phyloP scores from a whole-genome alignment of 2,888 invertebrate species.

The Tipula helvola region DNA sequence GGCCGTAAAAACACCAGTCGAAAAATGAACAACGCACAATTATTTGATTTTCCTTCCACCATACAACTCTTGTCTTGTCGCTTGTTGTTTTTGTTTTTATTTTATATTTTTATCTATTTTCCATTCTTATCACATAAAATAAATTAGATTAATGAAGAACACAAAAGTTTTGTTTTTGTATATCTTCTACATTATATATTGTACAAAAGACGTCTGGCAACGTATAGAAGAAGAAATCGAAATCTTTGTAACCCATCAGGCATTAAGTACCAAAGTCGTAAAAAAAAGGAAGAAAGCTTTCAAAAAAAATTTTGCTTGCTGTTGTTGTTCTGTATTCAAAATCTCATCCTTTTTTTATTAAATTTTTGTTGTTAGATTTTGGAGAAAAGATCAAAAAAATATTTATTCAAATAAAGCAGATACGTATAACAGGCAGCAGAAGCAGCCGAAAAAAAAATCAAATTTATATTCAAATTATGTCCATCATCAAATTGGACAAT shows the following conservation, averaged over 20 bases:
- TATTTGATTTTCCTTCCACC: not conserved
- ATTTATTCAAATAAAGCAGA: not conserved
- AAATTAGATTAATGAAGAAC: not conserved
- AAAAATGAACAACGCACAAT: not conserved
- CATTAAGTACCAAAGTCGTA: not conserved
- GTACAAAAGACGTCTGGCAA: not conserved
- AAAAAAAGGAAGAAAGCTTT: not conserved
- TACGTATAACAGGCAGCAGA: not conserved
- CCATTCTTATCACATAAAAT: slow-evolving; percentile 4
- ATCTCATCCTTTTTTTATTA: not conserved
- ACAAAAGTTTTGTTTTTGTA: not conserved
- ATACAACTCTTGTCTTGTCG: not conserved
- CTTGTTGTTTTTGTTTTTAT: too few species aligned
- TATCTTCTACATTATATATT: not conserved
- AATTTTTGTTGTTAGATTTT: not conserved
- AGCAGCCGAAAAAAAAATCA: not conserved
- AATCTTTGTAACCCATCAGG: not conserved
- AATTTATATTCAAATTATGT: slow-evolving; percentile 4
- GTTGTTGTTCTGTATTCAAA: not conserved
- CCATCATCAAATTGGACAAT: slow-evolving; percentile 4
- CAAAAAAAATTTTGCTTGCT: not conserved
- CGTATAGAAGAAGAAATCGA: not conserved
- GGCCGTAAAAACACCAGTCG: not conserved
- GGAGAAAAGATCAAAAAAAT: not conserved
- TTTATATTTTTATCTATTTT: not conserved